phyloP scores from a whole-genome alignment of 2,113 vertebrate genomes.

The Athene noctua region DNA sequence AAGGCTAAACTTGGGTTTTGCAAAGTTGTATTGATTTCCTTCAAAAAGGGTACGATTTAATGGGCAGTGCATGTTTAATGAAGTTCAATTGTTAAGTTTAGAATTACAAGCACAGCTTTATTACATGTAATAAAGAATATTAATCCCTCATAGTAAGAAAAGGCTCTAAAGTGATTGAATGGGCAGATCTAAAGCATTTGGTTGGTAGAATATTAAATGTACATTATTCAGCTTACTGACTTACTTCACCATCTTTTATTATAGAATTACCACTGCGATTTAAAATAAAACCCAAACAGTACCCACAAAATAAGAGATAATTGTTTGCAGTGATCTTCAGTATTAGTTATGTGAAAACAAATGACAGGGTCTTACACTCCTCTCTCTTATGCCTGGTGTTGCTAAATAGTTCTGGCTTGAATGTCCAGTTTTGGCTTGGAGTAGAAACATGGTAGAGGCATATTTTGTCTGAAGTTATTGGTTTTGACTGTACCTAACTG shows the following conservation, averaged over 20 bases:
- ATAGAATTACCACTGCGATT: background rate
- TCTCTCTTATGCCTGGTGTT: background rate
- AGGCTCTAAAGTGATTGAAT: background rate
- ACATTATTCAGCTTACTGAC: background rate
- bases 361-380: background rate
- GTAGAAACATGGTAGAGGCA: background rate
- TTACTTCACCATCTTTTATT: background rate
- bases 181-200: background rate
- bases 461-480: background rate
- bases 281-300: background rate
- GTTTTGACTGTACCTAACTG: background rate
- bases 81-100: background rate
- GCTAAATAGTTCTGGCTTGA: background rate
- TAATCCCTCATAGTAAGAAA: background rate
- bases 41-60: background rate
- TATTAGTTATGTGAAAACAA: background rate
- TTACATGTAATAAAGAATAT: background rate
- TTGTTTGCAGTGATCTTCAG: background rate
- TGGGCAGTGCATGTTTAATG: background rate
- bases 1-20: background rate
- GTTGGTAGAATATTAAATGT: background rate
- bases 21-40: background rate
- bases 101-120: background rate
- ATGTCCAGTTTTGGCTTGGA: background rate
- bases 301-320: background rate